Base-by-base conservation (phyloP, 2,888 invertebrate genomes). In the Blastobasis lacticolella region DNA sequence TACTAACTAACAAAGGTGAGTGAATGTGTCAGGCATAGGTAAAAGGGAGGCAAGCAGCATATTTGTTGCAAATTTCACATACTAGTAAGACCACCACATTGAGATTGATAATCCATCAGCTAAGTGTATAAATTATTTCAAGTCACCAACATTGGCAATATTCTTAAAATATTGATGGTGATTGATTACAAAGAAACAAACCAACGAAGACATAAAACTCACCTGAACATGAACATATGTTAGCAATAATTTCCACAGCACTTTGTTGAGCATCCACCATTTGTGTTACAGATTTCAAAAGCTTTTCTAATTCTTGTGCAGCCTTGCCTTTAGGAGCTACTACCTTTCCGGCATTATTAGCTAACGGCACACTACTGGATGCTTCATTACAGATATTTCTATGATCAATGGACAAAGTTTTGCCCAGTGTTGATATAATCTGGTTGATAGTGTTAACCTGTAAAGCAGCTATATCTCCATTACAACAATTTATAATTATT, bases 211-310 rank as follows among this genome's bases (percentile, higher is more conserved):
- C 23, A 23, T 23, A 23, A 23, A 23, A 23, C 58, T 78, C 80
- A 91, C 92, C 92, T 69, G 92, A 92, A 66, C 89, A 80, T 40
- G 92, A 91, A 66, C 93, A 92, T 49, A 94, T 78, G 74, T 94
- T 94, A 37, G 94, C 91, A 52, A 94, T 76, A 55, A 93, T 91
- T 79, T 94, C 94, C 45, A 94, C 78, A 0, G 92, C 90, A 68
- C 91, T 89, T 62, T 92, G 91, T 68, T 94, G 94, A 0, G 92
- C 92, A 57, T 90, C 90, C n/a, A 94, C 66, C 54, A 93, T 78
- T 61, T 90, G 85, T 55, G 81, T 81, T 1, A 90, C 73, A 48
- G 89, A 78, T 54, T 85, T 82, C 4, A 91, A 63, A 49, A 90
- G 84, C 49, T 78, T 84, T 37, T 89, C 89, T 9, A 90, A 69